A percentile compares a stretch with the other conserved stretches of the same genome.
Conservation (phyloP, 2,797 vertebrate species). For the Hyperoplus immaculatus region DNA sequence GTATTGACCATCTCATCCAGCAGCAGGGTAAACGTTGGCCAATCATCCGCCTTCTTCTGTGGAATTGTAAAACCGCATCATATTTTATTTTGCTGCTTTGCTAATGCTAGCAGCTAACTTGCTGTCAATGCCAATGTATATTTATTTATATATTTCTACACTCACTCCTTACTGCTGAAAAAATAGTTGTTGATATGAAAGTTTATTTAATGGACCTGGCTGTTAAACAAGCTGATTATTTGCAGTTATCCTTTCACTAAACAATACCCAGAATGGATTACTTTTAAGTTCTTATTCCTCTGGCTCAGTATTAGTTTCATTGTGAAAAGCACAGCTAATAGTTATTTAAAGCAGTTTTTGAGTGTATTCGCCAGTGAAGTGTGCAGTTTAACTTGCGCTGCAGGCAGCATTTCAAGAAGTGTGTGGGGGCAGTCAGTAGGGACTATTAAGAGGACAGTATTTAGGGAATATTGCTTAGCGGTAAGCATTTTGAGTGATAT, state of each 20-base stretch:
- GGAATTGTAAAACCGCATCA: slow-evolving; percentile 10
- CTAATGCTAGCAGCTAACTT: slow-evolving; percentile 9
- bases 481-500: slow-evolving; percentile 15
- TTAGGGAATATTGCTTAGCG: slow-evolving; percentile 7
- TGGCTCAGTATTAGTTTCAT: not conserved
- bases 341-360: not conserved
- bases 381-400: not conserved
- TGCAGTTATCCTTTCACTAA: slow-evolving; percentile 2
- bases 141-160: slow-evolving; percentile 44
- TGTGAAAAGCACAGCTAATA: slow-evolving; percentile 1
- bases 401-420: slow-evolving; percentile 5
- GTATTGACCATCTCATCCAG: not conserved
- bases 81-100: slow-evolving; percentile 28
- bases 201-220: not conserved
- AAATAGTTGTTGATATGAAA: not conserved
- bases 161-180: not conserved
- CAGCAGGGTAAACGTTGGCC: not conserved
- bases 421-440: not conserved
- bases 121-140: slow-evolving; percentile 12
- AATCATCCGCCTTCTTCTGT: not conserved
- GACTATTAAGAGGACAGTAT: slow-evolving; percentile 4
- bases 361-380: not conserved
- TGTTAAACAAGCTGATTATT: not conserved
- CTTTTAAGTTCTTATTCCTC: not conserved
- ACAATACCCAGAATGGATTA: not conserved